These are phyloP conservation scores for Falco concolor DNA, from an alignment of 2,797 vertebrate species.

Conservation along the genomic window DNA sequence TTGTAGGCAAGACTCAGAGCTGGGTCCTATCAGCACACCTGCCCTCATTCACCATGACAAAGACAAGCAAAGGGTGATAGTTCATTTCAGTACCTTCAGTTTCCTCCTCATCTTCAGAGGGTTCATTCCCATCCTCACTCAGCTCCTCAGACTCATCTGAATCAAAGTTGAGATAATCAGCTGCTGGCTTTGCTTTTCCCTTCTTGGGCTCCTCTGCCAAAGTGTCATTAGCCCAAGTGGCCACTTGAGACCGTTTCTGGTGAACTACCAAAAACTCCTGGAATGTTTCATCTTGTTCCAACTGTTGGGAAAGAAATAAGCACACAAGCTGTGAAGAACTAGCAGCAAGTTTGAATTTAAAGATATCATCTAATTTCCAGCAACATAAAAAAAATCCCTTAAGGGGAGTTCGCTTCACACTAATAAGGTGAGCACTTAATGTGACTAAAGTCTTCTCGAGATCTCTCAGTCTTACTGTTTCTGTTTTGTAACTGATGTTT, in stretches of 20 bases:
- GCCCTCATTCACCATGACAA: not conserved
- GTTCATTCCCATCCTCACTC: slow-evolving; percentile 37
- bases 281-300: slow-evolving; percentile 84
- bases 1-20: not conserved
- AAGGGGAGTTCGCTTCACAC: not conserved
- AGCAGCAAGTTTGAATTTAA: not conserved
- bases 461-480: not conserved
- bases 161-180: slow-evolving; percentile 96
- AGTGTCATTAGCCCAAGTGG: slow-evolving; percentile 89
- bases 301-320: slow-evolving; percentile 62
- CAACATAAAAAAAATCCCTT: not conserved
- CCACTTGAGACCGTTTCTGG: slow-evolving; percentile 84
- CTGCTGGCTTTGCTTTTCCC: slow-evolving; percentile 57
- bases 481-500: not conserved
- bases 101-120: not conserved
- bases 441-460: not conserved
- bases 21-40: rapidly evolving
- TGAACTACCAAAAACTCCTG: slow-evolving; percentile 91
- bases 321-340: not conserved
- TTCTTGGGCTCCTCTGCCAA: slow-evolving; percentile 42
- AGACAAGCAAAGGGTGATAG: not conserved
- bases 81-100: not conserved
- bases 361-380: not conserved
- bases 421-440: not conserved
- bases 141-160: slow-evolving; percentile 80